Evolutionary conservation across 2,888 invertebrate genomes (phyloP).

Genomic region (Cryptus viduatorius): DNA sequence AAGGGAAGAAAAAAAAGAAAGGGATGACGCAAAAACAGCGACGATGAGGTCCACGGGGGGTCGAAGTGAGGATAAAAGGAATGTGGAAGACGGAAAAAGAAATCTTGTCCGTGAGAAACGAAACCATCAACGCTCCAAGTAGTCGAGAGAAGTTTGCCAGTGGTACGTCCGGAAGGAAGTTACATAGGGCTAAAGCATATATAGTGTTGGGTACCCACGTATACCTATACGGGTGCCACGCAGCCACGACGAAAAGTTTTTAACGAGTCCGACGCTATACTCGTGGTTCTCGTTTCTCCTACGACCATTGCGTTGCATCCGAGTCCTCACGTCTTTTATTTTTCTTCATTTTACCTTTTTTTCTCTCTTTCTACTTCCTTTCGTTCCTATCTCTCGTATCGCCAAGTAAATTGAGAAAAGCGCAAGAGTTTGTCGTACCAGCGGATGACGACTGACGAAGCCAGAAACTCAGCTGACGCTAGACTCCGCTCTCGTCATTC

Average conservation of each 20-base stretch:
- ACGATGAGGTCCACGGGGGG: slow-evolving; percentile 14
- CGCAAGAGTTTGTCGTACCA: slow-evolving; percentile 17
- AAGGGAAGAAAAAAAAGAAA: slow-evolving; percentile 43
- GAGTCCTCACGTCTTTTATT: neutral
- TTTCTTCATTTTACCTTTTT: neutral
- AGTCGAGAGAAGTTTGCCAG: slow-evolving; percentile 34
- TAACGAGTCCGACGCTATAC: slow-evolving; percentile 47
- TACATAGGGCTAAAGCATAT: slow-evolving; percentile 5
- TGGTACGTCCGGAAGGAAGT: slow-evolving; percentile 20
- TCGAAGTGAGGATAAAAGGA: slow-evolving; percentile 6
- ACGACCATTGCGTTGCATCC: slow-evolving; percentile 13
- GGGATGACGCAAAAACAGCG: neutral
- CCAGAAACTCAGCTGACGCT: slow-evolving; percentile 1
- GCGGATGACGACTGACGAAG: slow-evolving; percentile 38
- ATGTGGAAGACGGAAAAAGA: slow-evolving; percentile 56
- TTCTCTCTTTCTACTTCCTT: neutral
- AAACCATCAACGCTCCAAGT: slow-evolving; percentile 18
- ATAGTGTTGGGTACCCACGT: slow-evolving; percentile 11
- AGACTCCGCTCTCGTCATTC: slow-evolving; percentile 3
- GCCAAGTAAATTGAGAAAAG: slow-evolving; percentile 54
- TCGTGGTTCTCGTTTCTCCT: slow-evolving; percentile 41
- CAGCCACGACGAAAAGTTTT: slow-evolving; percentile 54
- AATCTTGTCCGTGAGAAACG: slow-evolving; percentile 70
- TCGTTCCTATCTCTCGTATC: slow-evolving; percentile 8
- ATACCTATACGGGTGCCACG: slow-evolving; percentile 4